Evolutionary conservation across 2,888 invertebrate genomes (phyloP), one percentile per base, ranked within the genome.

Genomic region (Dastarcus helophoroides): DNA sequence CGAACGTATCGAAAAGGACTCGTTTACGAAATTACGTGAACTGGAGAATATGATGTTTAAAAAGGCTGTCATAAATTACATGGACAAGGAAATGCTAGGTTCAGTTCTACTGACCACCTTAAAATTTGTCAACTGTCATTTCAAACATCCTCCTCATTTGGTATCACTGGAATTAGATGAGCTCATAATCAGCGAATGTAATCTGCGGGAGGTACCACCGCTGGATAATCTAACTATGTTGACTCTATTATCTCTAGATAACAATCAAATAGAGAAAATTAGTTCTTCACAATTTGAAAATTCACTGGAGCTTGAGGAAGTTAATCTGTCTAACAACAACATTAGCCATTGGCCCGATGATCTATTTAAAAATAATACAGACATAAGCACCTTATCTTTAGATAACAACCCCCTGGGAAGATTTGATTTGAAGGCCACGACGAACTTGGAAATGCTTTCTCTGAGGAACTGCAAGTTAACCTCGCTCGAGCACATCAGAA

Each of bases 261-360:
- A 74, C 31, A 85, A 85, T 49, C 67, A 68, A 31, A 58, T 85
- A 27, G 68, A 66, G 28, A 67, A 70, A 3, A 63, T 79, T 46
- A 70, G 75, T 33, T 64, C 65, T 11, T 63, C 64, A 30, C 65
- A 71, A 1, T 82, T 84, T 56, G 70, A 71, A 35, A 65, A 68
- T 12, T 60, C 78, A 13, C 62, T 71, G 7, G 69, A 72, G 26
- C 66, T 85, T 31, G 76, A 78, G 51, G 81, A 82, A 48, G 57
- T 85, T 14, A 78, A 81, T 48, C 60, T 85, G 5, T 77, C 81
- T 10, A 69, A 76, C 41, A 85, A 85, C 51, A 63, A 68, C 4
- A 66, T 85, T 15, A 67, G 64, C 39, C 66, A 67, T 3, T 58
- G 85, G 27, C 75, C 79, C 0, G 56, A 64, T 5, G 70, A 71